Evolutionary conservation across 2,113 vertebrate species (phyloP).

Genomic region (Corythornis cristatus): DNA sequence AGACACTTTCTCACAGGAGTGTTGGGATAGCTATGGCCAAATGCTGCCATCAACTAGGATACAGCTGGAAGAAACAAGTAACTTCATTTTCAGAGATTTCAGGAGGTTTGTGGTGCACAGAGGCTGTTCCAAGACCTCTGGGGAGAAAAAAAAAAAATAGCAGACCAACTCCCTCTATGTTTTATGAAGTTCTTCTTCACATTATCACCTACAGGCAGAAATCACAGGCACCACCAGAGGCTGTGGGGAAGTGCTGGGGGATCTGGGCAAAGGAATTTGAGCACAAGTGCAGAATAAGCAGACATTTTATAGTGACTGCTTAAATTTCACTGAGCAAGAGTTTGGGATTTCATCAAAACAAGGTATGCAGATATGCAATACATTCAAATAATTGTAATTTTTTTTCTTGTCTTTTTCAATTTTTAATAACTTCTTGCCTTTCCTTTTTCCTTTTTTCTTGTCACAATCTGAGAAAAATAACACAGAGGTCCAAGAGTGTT

Average conservation of each 20-base stretch:
- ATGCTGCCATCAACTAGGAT: background rate
- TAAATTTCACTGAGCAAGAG: background rate
- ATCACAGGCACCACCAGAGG: background rate
- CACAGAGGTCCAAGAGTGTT: background rate
- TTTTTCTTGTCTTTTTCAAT: background rate
- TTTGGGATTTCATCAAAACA: background rate
- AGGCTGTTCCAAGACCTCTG: background rate
- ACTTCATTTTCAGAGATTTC: background rate
- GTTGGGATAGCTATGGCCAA: background rate
- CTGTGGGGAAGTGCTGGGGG: background rate
- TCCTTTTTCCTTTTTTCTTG: background rate
- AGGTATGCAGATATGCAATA: background rate
- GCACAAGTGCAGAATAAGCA: background rate
- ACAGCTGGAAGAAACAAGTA: background rate
- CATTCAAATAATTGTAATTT: background rate
- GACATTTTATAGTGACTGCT: fast-evolving
- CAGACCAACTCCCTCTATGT: background rate
- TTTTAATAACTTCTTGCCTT: background rate
- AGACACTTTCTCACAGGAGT: background rate
- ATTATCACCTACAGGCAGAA: background rate
- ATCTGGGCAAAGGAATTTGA: background rate
- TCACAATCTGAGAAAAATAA: background rate
- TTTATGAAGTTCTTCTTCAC: background rate
- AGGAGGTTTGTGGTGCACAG: background rate
- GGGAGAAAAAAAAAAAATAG: background rate